Conservation (phyloP, 1,140 invertebrate species). For the Argopecten irradians region DNA sequence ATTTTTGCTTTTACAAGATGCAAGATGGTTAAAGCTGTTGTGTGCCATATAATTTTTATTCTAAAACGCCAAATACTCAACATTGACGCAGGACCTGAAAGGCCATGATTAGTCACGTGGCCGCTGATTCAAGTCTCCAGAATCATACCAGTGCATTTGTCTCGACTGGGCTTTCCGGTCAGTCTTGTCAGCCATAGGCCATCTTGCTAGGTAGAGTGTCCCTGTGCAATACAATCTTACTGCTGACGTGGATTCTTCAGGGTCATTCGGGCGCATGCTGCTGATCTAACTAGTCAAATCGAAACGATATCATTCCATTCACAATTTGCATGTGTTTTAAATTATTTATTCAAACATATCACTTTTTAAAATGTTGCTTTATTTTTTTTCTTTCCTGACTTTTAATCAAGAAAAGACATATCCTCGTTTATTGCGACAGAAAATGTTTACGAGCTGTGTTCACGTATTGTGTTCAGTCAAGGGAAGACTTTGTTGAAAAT, state of each 20-base stretch:
- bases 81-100: neutral
- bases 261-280: slow-evolving; percentile 43
- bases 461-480: neutral
- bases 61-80: slow-evolving; percentile 36
- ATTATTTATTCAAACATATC: slow-evolving; percentile 41
- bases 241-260: slow-evolving; percentile 40
- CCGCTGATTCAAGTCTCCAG: neutral
- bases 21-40: slow-evolving; percentile 37
- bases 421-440: neutral
- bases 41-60: slow-evolving; percentile 38
- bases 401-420: slow-evolving; percentile 25
- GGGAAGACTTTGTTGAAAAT: neutral
- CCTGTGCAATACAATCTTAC: slow-evolving; percentile 48
- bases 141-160: slow-evolving; percentile 10
- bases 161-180: slow-evolving; percentile 20
- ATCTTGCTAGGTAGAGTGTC: slow-evolving; percentile 42
- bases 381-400: slow-evolving; percentile 25
- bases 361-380: slow-evolving; percentile 28
- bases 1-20: slow-evolving; percentile 35
- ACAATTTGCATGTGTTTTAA: slow-evolving; percentile 38
- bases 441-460: slow-evolving; percentile 2
- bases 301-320: slow-evolving; percentile 9
- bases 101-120: neutral
- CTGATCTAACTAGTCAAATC: slow-evolving; percentile 38
- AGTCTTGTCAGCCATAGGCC: slow-evolving; percentile 32